These are phyloP conservation scores for Cygnus olor DNA, from an alignment of 2,797 vertebrate genomes.

Conservation along the genomic window DNA sequence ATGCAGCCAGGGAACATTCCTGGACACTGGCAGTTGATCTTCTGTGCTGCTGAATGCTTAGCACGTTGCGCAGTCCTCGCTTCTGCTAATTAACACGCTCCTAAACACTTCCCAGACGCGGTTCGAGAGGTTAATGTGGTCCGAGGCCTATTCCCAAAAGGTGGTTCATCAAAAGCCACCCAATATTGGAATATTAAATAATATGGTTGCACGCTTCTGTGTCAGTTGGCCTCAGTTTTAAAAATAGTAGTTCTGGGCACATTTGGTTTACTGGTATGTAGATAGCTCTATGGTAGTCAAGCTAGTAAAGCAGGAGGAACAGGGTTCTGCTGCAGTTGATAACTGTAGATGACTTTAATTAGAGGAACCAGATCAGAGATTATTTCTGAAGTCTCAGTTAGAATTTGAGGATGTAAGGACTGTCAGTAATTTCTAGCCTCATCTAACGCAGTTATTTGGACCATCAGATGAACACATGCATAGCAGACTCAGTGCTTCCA, in stretches of 20 bases:
- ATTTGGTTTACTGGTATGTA: neutral
- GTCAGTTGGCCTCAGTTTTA: neutral
- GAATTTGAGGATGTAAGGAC: neutral
- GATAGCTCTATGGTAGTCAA: neutral
- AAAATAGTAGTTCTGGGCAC: fast-evolving
- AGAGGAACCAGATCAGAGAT: neutral
- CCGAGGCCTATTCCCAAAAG: neutral
- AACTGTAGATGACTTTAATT: neutral
- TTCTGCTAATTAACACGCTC: neutral
- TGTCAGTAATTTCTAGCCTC: neutral
- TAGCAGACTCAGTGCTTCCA: neutral
- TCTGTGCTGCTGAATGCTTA: neutral
- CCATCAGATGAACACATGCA: fast-evolving
- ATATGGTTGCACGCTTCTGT: neutral
- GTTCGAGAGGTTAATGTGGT: neutral
- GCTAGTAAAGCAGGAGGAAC: neutral
- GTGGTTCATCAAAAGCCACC: neutral
- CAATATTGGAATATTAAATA: neutral
- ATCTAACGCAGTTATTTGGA: neutral
- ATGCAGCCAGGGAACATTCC: slow-evolving; percentile 53
- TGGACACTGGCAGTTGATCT: neutral
- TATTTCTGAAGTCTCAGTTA: neutral
- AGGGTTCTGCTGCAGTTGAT: neutral
- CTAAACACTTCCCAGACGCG: neutral
- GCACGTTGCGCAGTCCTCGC: neutral